phyloP scores from a whole-genome alignment of 1,140 invertebrate species.

The Panulirus ornatus region DNA sequence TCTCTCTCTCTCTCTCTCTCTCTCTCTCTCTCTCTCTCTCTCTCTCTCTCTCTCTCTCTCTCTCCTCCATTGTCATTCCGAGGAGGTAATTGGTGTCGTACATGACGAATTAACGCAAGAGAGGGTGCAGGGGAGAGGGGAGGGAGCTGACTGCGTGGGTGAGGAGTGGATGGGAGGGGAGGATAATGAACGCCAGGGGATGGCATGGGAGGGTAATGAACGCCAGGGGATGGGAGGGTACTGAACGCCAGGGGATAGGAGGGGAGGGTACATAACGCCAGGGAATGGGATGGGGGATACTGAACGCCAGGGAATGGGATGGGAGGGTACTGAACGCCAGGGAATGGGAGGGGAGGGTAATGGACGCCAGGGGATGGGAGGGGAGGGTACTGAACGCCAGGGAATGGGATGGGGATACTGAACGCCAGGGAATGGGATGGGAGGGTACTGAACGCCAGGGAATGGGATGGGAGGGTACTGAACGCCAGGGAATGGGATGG shows the following conservation, averaged over 20 bases:
- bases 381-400: neutral
- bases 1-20: too few relatives aligned
- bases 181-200: neutral
- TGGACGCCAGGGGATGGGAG: neutral
- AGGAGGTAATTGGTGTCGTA: too few relatives aligned
- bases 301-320: too few relatives aligned
- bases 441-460: neutral
- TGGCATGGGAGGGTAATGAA: neutral
- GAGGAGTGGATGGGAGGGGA: neutral
- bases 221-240: too few relatives aligned
- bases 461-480: neutral
- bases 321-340: neutral
- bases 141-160: neutral
- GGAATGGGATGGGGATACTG: too few relatives aligned
- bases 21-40: too few relatives aligned
- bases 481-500: neutral
- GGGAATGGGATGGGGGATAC: too few relatives aligned
- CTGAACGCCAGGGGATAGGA: neutral
- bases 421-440: too few relatives aligned
- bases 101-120: too few relatives aligned
- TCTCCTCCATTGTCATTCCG: too few relatives aligned
- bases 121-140: neutral
- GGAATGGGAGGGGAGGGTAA: too few relatives aligned
- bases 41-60: too few relatives aligned
- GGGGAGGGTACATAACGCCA: neutral